Evolutionary conservation across 2,888 invertebrate genomes (phyloP).

Genomic region (Drosophila borealis): DNA sequence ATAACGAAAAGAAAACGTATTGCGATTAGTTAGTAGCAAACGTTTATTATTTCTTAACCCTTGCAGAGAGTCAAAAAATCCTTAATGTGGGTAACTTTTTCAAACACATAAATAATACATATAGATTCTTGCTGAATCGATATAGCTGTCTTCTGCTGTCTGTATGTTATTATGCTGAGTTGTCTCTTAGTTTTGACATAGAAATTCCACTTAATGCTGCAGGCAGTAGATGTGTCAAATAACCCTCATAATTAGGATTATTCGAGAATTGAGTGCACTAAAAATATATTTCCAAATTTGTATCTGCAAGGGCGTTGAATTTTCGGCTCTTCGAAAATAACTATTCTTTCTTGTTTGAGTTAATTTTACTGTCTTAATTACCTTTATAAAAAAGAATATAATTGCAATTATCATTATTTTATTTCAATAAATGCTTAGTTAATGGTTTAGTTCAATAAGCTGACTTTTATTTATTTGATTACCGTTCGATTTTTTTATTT

Average conservation of each 20-base stretch:
- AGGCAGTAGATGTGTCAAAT: no score
- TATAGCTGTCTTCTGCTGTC: not conserved
- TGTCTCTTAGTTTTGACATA: not conserved
- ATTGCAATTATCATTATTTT: constrained; percentile 46
- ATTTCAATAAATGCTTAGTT: constrained; percentile 73
- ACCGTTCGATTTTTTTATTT: constrained; percentile 10
- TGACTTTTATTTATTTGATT: constrained; percentile 20
- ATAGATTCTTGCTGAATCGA: not conserved
- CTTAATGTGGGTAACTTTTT: not conserved
- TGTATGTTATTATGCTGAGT: not conserved
- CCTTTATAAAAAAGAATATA: constrained; percentile 24
- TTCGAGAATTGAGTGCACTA: not conserved
- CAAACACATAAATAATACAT: not conserved
- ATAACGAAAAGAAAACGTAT: constrained; percentile 22
- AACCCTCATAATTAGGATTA: not conserved
- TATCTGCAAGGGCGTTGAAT: not conserved
- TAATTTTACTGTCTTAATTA: constrained; percentile 33
- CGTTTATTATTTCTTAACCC: constrained; percentile 9
- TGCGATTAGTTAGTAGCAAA: constrained; percentile 55
- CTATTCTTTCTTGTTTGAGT: constrained; percentile 19
- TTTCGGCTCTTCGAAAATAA: not conserved
- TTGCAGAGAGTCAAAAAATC: not conserved
- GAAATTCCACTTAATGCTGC: no score
- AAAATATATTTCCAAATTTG: not conserved
- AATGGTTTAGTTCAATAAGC: constrained; percentile 70